Percentiles rank a stretch among this genome's conserved stretches.
These are phyloP conservation scores for Sarcophaga bullata DNA, from an alignment of 1,140 invertebrate species.

Conservation along the genomic window DNA sequence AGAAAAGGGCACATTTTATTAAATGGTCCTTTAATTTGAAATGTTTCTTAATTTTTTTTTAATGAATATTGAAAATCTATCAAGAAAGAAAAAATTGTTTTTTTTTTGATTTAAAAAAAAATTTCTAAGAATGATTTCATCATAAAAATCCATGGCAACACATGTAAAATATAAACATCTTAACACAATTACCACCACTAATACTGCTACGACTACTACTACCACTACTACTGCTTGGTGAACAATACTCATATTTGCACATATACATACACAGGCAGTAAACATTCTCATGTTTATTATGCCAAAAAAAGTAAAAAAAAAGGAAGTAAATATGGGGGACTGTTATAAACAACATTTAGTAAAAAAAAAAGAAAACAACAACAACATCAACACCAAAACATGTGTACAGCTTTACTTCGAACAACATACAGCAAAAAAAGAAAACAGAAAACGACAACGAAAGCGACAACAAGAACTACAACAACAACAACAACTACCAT, in stretches of 20 bases:
- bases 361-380: not conserved
- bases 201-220: no score
- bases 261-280: no score
- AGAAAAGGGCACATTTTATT: no score
- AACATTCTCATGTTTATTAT: not conserved
- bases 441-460: not conserved
- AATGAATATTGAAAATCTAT: no score
- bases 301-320: not conserved
- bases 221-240: no score
- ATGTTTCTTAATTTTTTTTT: no score
- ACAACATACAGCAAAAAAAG: not conserved
- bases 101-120: no score
- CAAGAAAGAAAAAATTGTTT: no score
- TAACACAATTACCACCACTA: not conserved
- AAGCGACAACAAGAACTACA: not conserved
- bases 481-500: no score
- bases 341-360: not conserved
- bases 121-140: constrained; percentile 38
- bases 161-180: not conserved
- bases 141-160: constrained; percentile 17
- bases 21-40: no score
- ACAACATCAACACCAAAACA: not conserved
- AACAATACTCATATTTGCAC: no score
- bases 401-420: not conserved
- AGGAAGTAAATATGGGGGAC: not conserved